Conservation (phyloP, 1,140 invertebrate genomes). For the Sweltsa coloradensis region DNA sequence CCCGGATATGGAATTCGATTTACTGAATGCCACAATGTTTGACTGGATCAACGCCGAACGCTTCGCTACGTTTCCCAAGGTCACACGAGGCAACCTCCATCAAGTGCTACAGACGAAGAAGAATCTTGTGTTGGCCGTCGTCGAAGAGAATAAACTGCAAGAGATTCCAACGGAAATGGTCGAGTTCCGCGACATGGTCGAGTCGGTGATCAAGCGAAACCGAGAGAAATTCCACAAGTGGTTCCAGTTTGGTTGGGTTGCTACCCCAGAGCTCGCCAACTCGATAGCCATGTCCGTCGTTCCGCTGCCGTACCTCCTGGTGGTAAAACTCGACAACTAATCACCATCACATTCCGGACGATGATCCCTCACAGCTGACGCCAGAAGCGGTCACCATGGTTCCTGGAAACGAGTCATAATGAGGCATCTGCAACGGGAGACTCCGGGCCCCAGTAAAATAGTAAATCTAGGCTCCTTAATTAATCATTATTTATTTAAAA, state of each 20-base stretch:
- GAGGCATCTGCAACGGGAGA: slow-evolving; percentile 59
- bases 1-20: slow-evolving; percentile 35
- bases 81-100: slow-evolving; percentile 69
- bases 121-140: slow-evolving; percentile 71
- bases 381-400: slow-evolving; percentile 63
- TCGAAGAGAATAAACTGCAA: slow-evolving; percentile 77
- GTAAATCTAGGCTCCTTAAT: no score
- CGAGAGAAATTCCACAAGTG: slow-evolving; percentile 64
- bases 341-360: slow-evolving; percentile 80
- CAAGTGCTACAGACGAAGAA: slow-evolving; percentile 74
- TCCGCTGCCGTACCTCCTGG: slow-evolving; percentile 72
- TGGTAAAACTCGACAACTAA: slow-evolving; percentile 81
- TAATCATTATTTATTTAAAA: no score
- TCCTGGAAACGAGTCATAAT: slow-evolving; percentile 61
- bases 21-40: slow-evolving; percentile 53
- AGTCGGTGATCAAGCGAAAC: slow-evolving; percentile 65
- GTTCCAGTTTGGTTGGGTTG: slow-evolving; percentile 88
- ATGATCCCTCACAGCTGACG: slow-evolving; percentile 66
- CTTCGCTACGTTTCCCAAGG: slow-evolving; percentile 79
- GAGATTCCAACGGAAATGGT: slow-evolving; percentile 67
- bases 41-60: slow-evolving; percentile 85
- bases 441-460: no score
- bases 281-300: slow-evolving; percentile 78
- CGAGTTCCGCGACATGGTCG: slow-evolving; percentile 74
- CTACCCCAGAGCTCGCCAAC: slow-evolving; percentile 73